Evolutionary conservation across 2,888 invertebrate species (phyloP).

Genomic region (Carterocephalus palaemon): DNA sequence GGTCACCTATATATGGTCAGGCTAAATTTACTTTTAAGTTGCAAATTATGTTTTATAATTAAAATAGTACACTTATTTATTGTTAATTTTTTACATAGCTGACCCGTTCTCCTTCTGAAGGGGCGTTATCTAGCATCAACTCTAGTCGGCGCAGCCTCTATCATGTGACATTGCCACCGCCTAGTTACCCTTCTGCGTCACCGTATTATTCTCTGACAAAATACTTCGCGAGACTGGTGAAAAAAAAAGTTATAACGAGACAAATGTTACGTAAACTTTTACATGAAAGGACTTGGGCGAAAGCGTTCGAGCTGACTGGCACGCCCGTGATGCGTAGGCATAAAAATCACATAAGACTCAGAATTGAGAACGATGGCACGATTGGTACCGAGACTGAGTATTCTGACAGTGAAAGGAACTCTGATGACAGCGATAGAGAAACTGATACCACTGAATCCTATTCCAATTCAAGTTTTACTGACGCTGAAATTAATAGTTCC

Average conservation of each 20-base stretch:
- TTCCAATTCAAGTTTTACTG: slow-evolving; percentile 60
- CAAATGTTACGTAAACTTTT: slow-evolving; percentile 86
- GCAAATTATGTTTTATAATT: slow-evolving; percentile 16
- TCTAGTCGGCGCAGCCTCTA: slow-evolving; percentile 75
- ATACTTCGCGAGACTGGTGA: slow-evolving; percentile 86
- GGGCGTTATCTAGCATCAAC: slow-evolving; percentile 76
- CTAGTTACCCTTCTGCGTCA: slow-evolving; percentile 86
- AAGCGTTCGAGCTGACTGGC: slow-evolving; percentile 69
- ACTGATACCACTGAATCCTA: slow-evolving; percentile 65
- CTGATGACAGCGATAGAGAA: slow-evolving; percentile 57
- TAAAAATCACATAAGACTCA: slow-evolving; percentile 65
- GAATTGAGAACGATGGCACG: slow-evolving; percentile 65
- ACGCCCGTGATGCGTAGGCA: slow-evolving; percentile 67
- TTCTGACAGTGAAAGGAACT: slow-evolving; percentile 56
- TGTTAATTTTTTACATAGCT: slow-evolving; percentile 69
- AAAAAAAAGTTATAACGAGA: slow-evolving; percentile 83
- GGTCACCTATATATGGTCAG: no score
- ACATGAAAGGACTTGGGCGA: slow-evolving; percentile 79
- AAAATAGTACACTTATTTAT: slow-evolving; percentile 36
- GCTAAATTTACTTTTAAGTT: background rate
- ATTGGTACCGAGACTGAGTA: slow-evolving; percentile 64
- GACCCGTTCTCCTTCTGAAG: slow-evolving; percentile 76
- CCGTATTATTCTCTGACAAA: slow-evolving; percentile 88
- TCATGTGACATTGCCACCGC: slow-evolving; percentile 83
- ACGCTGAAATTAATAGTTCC: slow-evolving; percentile 48